These are phyloP conservation scores for Escarpia spicata DNA, from an alignment of 2,888 invertebrate genomes.

Conservation along the genomic window DNA sequence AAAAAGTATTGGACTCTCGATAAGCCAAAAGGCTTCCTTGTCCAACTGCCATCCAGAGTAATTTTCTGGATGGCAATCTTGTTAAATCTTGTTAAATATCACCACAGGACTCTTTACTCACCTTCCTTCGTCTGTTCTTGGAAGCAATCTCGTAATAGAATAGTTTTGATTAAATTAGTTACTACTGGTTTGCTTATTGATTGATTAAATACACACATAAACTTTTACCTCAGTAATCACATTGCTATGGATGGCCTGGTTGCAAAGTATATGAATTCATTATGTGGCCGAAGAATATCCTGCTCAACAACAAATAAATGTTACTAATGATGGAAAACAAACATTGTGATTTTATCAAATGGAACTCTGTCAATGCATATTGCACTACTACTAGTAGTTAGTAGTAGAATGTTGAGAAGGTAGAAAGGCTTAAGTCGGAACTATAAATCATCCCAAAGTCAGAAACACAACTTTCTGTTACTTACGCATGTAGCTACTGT, in stretches of 20 bases:
- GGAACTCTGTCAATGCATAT: too few relatives aligned
- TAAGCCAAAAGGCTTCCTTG: too few relatives aligned
- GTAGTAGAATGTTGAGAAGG: background rate
- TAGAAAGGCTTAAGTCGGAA: background rate
- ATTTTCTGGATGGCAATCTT: too few relatives aligned
- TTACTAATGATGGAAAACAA: background rate
- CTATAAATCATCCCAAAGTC: background rate
- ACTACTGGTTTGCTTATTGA: background rate
- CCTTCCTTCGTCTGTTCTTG: background rate
- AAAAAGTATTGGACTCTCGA: too few relatives aligned
- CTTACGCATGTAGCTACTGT: background rate
- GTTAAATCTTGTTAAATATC: too few relatives aligned
- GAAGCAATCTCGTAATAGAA: background rate
- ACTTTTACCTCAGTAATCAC: background rate
- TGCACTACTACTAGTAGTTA: background rate
- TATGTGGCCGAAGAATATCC: background rate
- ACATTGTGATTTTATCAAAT: background rate
- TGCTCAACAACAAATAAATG: background rate
- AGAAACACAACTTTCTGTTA: background rate
- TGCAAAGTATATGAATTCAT: background rate
- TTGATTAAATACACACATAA: background rate
- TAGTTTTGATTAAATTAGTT: background rate
- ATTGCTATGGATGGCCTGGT: background rate
- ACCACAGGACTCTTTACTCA: background rate
- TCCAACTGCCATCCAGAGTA: too few relatives aligned